phyloP scores from a whole-genome alignment of 1,140 invertebrate genomes.

The Zaprionus vittiger region DNA sequence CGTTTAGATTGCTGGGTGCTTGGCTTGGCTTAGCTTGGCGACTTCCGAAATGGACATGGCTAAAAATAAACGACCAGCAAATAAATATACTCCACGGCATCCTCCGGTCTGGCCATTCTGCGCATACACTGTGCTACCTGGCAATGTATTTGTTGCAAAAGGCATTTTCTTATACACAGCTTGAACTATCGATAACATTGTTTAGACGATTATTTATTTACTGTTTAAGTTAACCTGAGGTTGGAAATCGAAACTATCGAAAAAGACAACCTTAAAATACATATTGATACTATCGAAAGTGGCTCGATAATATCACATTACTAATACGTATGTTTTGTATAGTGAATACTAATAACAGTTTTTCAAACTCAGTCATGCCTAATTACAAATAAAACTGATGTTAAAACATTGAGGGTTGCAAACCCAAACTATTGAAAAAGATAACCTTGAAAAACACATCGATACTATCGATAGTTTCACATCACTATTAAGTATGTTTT shows the following conservation, averaged over 20 bases:
- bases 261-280: too few relatives aligned
- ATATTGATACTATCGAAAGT: too few relatives aligned
- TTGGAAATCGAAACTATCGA: too few relatives aligned
- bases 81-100: slow-evolving; percentile 65
- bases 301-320: too few relatives aligned
- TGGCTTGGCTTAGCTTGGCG: slow-evolving; percentile 23
- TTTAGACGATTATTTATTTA: background rate
- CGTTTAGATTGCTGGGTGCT: slow-evolving; percentile 20
- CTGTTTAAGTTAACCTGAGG: background rate
- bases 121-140: slow-evolving; percentile 30
- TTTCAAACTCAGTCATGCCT: too few relatives aligned
- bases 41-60: slow-evolving; percentile 71
- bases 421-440: too few relatives aligned
- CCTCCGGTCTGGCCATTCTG: slow-evolving; percentile 50
- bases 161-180: background rate
- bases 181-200: background rate
- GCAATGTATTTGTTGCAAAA: background rate
- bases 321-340: background rate
- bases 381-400: too few relatives aligned
- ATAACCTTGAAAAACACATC: too few relatives aligned
- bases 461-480: too few relatives aligned
- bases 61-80: slow-evolving; percentile 67
- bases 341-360: background rate
- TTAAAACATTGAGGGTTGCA: too few relatives aligned
- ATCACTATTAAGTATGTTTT: background rate